Conservation (phyloP, 2,888 invertebrate genomes). For the Balanococcus diminutus region DNA sequence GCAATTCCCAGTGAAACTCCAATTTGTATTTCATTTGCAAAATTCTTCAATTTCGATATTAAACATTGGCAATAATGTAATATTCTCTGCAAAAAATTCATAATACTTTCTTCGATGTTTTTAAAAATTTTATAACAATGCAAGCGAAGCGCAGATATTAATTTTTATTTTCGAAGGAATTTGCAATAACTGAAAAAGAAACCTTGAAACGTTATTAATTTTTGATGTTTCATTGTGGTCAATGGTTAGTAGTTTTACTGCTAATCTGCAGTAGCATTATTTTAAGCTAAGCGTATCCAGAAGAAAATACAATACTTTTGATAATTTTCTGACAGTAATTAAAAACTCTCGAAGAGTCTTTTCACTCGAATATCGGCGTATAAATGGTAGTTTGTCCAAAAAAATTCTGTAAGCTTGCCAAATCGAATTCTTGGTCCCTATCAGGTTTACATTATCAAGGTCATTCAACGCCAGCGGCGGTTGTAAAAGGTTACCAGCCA, state of each 20-base stretch:
- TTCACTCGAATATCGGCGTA: neutral
- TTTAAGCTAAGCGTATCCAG: neutral
- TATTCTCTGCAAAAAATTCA: no score
- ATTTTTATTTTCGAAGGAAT: neutral
- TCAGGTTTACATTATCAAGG: conserved; percentile 54
- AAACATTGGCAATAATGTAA: no score
- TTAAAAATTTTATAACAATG: neutral
- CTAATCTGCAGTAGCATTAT: neutral
- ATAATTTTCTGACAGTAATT: neutral
- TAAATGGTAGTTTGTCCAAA: conserved; percentile 23
- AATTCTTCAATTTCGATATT: no score
- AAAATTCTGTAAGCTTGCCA: conserved; percentile 46
- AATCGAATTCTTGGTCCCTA: conserved; percentile 43
- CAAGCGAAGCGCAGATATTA: neutral
- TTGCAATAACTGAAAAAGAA: neutral
- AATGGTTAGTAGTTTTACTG: neutral
- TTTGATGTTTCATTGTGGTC: conserved; percentile 7
- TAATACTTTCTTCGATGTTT: neutral
- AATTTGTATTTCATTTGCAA: no score
- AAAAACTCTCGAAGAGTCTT: neutral
- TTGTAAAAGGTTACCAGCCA: conserved; percentile 52
- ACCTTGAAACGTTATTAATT: conserved; percentile 16
- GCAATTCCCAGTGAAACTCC: no score
- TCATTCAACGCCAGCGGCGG: conserved; percentile 48
- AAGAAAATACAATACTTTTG: neutral